Base-by-base conservation (phyloP, 2,888 invertebrate species). In the Cyaniris semiargus region DNA sequence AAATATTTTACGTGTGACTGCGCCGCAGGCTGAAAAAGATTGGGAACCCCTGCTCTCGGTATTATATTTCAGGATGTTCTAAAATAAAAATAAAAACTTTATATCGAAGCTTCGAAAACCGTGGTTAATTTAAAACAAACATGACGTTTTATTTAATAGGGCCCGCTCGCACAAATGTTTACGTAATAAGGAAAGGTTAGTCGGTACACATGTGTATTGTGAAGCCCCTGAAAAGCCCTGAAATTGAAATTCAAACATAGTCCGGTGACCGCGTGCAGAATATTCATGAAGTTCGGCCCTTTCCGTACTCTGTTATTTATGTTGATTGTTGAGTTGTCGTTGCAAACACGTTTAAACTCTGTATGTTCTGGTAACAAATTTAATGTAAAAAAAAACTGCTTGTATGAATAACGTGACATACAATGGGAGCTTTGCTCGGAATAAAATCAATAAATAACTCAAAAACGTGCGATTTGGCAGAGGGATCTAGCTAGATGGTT, bases 91-190 rank as follows among this genome's bases (percentile, higher is more conserved):
- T 4, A 15, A 66, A 66, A 27, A 27, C 15, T 23, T 6, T 66
- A 6, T 27, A 5, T 21, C 13, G 15, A 66, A 66, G 27, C 27
- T 66, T 66, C 15, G 1, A 15, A 60, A 66, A 21, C 60, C 15
- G 15, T 4, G 15, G 27, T 27, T 66, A 66, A 66, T 66, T 66
- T 27, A 66, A 18, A 66, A 27, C 66, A 31, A 66, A 31, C 66
- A 27, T 66, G n/a, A n/a, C n/a, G 27, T 66, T 66, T 31, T 66
- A 66, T 66, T 66, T 66, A 66, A 66, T 31, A 66, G 66, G 66
- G 66, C 66, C 66, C 27, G 3, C 23, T 66, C 27, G 3, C 23
- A 18, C 23, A 60, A 58, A 60, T 66, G 27, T 66, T 66, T 66
- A 66, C 18, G 27, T 66, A 27, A 66, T 31, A 31, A 2, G 18